Base-by-base conservation (phyloP, 2,797 vertebrate genomes). In the Gymnocypris eckloni region DNA sequence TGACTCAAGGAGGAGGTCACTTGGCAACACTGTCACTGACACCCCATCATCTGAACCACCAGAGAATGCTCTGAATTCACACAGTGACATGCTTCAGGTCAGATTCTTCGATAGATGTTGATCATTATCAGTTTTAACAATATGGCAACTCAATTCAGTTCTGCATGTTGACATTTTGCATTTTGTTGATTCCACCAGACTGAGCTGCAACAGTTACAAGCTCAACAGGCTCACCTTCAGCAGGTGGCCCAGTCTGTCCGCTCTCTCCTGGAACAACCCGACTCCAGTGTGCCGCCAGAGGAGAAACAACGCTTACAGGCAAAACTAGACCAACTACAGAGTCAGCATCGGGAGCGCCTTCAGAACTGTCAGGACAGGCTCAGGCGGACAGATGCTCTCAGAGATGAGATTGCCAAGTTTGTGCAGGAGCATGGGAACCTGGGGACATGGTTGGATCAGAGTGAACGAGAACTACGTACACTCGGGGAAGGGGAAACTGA, bases 381-480 rank as follows among this genome's bases (percentile, higher is more conserved):
- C 83, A 97, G 97, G 78, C 95, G 91, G 28, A 95, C 90, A 0
- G 98, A 99, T 86, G 89, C 93, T 11, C 93, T 99, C 48, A 89
- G 94, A 81, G 98, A 99, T 0, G 98, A 99, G 91, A 92, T 99
- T 54, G 93, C 94, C 0, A 99, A 99, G 86, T 99, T 99, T 91
- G 89, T 98, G 33, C 93, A 94, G 88, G 98, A 99, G 48, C 96
- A 98, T 1, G 91, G 94, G 9, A 93, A 95, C 89, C 95, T 99
- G 16, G 94, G 95, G 37, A 82, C 91, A 72, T 99, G 98, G 98
- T 94, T 99, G 87, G 92, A 95, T 64, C 96, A 96, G 79, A 97
- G 94, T 0, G 97, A 99, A 88, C 94, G 89, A 82, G 97, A 97
- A 2, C 94, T 99, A 11, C 90, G 92, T n/a, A 94, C 90, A 41